Evolutionary conservation across 2,797 vertebrate species (phyloP), one percentile per base, ranked within the genome.

Genomic region (Paramormyrops hopkinsi): DNA sequence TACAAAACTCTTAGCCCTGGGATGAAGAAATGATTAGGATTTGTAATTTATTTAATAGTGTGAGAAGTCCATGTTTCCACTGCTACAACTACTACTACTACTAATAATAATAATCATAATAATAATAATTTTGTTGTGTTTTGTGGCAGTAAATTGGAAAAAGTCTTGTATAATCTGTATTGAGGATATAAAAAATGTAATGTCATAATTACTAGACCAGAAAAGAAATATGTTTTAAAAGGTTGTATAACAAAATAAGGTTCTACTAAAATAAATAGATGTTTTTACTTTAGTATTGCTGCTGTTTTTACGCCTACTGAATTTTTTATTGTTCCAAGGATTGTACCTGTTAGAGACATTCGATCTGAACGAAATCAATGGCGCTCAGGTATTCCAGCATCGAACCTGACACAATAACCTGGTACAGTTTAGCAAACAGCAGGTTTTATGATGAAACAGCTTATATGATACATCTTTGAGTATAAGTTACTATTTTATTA

Each of bases 311-410:
- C 59, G 76, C 76, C 88, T 94, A 79, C 91, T 95, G 91, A 93
- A 94, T 94, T 90, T 95, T 95, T 94, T 92, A 96, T 95, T 92
- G 89, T 92, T 91, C 92, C 92, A 62, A 69, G 87, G 19, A 89
- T 86, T 65, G 65, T 50, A 8, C 69, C 89, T 89, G 41, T 51
- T 86, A 33, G 29, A 69, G 82, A 86, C 54, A 86, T 89, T 85
- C 9, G 82, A 89, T 89, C 56, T 48, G 29, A 83, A 85, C 14
- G 14, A 51, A 89, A 89, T 89, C 79, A 86, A 53, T 12, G 44
- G 82, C 37, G 82, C 46, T 89, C 82, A 86, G 88, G 44, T 86
- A 89, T 59, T 62, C 22, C 12, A 8, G 25, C 44, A 62, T 54
- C 41, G 33, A 76, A 88, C 44, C 4, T 0, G 25, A 48, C 48